phyloP scores from a whole-genome alignment of 2,113 vertebrate species.

The Pyxicephalus adspersus region DNA sequence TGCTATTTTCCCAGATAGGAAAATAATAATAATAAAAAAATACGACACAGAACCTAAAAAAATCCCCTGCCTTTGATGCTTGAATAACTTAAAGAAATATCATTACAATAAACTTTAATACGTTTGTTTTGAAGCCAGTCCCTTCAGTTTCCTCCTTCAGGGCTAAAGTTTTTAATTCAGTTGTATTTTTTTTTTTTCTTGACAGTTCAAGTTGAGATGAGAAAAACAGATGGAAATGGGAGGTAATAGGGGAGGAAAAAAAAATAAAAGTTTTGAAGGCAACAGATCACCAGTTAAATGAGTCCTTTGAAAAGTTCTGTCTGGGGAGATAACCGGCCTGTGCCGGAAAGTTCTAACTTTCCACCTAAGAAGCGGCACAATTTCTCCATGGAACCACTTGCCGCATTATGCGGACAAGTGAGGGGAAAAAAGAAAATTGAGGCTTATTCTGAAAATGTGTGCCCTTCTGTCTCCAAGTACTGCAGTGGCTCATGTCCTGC shows the following conservation, averaged over 20 bases:
- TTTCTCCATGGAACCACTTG: constrained; percentile 21
- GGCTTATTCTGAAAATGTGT: constrained; percentile 47
- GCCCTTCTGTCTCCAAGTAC: constrained; percentile 12
- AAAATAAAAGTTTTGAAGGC: constrained; percentile 52
- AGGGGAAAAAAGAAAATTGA: constrained; percentile 30
- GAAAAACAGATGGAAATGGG: constrained; percentile 46
- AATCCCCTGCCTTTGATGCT: constrained; percentile 53
- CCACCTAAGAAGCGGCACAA: constrained; percentile 20
- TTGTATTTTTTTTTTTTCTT: constrained; percentile 61
- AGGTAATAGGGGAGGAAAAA: constrained; percentile 35
- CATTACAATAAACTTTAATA: constrained; percentile 53
- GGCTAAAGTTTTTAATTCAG: constrained; percentile 58
- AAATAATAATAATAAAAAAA: constrained; percentile 49
- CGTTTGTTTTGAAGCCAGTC: constrained; percentile 44
- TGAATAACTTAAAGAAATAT: constrained; percentile 57
- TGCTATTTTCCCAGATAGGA: constrained; percentile 40
- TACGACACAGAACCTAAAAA: constrained; percentile 42
- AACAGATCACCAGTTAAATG: constrained; percentile 57
- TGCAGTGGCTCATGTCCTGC: constrained; percentile 51
- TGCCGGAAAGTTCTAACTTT: constrained; percentile 5
- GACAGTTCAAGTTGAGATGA: constrained; percentile 66
- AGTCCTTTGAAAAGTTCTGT: constrained; percentile 66
- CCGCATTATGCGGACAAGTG: constrained; percentile 61
- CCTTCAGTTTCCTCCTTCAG: constrained; percentile 71
- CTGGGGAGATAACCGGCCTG: constrained; percentile 56